These are phyloP conservation scores for Hiodon alosoides DNA, from an alignment of 2,113 vertebrate genomes.

Conservation along the genomic window DNA sequence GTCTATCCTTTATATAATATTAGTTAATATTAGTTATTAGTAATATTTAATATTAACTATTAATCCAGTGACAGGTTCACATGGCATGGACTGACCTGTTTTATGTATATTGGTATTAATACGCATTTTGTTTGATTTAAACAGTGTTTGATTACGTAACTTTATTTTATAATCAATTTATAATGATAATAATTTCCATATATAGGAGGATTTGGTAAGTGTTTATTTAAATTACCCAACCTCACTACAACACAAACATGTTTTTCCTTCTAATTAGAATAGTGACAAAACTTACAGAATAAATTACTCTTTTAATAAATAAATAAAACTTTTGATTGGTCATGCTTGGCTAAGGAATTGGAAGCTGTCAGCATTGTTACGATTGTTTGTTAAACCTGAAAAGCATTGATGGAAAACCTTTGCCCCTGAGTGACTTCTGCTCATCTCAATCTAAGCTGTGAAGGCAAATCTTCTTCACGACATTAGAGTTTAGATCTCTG, in stretches of 20 bases:
- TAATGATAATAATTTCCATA: no score
- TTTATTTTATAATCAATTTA: no score
- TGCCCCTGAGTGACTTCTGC: not conserved
- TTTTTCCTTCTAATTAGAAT: not conserved
- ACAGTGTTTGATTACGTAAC: no score
- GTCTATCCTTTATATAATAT: no score
- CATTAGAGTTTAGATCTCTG: not conserved
- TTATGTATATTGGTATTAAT: no score
- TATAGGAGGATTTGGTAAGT: no score
- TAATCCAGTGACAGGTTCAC: no score
- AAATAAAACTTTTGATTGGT: not conserved
- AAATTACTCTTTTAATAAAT: not conserved
- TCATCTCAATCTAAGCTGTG: not conserved
- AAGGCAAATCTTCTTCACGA: conserved; percentile 3
- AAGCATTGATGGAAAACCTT: not conserved
- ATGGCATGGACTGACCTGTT: no score
- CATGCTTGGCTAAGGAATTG: not conserved
- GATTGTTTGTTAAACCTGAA: not conserved
- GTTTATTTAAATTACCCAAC: no score
- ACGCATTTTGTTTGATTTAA: no score
- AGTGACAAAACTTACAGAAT: not conserved
- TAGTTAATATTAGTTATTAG: no score
- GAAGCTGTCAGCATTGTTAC: not conserved
- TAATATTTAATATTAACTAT: no score
- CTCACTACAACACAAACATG: not conserved